Conservation (phyloP, 1,140 invertebrate genomes). For the Dolichoris vasculosae region DNA sequence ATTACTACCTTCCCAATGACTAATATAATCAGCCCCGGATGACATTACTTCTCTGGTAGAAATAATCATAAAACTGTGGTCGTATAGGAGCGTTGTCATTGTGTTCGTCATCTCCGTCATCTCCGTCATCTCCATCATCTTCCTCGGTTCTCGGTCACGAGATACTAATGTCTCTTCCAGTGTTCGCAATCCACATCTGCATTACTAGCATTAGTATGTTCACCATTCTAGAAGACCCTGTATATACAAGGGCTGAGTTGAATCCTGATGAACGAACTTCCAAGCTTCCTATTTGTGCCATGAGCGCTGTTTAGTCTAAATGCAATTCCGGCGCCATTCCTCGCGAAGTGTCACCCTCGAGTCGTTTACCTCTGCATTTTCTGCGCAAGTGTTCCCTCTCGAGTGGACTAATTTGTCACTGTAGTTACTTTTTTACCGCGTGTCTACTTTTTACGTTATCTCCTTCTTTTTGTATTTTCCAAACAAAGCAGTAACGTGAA, state of each 20-base stretch:
- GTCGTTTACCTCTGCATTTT: not conserved
- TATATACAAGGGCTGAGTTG: not conserved
- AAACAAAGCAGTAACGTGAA: no score
- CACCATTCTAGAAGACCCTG: not conserved
- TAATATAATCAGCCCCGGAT: not conserved
- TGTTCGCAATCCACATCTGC: not conserved
- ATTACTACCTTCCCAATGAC: not conserved
- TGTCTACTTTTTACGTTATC: not conserved
- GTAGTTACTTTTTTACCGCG: not conserved
- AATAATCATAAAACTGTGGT: no score
- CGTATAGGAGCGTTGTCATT: no score
- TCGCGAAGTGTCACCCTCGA: not conserved
- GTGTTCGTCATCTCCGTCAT: not conserved
- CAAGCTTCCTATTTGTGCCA: not conserved
- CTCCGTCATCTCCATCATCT: no score
- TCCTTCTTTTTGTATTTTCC: not conserved
- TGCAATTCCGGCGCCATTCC: conserved; percentile 9
- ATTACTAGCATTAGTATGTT: not conserved
- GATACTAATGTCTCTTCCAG: not conserved
- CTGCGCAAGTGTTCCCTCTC: not conserved
- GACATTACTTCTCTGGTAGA: not conserved
- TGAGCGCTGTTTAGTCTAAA: not conserved
- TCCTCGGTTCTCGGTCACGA: not conserved
- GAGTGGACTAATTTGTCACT: not conserved
- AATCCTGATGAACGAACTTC: not conserved